Evolutionary conservation across 2,113 vertebrate genomes (phyloP), one percentile per base, ranked within the genome.

Genomic region (Nerophis lumbriciformis): DNA sequence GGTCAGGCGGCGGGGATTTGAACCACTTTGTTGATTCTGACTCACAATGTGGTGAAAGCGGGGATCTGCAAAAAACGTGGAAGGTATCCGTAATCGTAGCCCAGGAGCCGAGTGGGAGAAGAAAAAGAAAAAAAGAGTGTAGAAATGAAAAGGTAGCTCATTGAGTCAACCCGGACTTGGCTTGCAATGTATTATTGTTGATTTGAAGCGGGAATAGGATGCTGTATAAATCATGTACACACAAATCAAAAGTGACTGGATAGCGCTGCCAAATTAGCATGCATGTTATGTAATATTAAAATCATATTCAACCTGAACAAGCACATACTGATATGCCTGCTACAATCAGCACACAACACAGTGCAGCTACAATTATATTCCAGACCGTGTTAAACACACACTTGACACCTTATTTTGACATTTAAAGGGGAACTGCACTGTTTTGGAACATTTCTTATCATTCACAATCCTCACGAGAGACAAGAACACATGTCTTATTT

Each of bases 11-110:
- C 64, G 54, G 10, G 42, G 75, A 63, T 55, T 42, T 7, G 62
- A 28, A 61, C 45, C 53, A 61, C 57, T 51, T 15, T 68, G 59
- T 72, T 61, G 62, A 15, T 45, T 67, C 28, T 78, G 78, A 78
- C 54, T 84, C 77, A 78, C 45, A 63, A 6, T 28, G 53, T 57
- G 63, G 59, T 66, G 61, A 64, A 61, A 45, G 42, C 10, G 42
- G 71, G 58, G 54, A 28, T 71, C 59, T 71, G 45, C 55, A 59
- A 37, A 55, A 59, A 38, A 49, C 15, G 57, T 53, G 58, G 49
- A 66, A 45, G 44, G 52, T 50, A 48, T 71, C 56, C 19, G 39
- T 66, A 16, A 55, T 65, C 62, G 28, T 15, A 6, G 37, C 37
- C 8, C 53, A 15, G n/a, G 14, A n/a, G 53, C 35, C 15, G 53